Base-by-base conservation (phyloP, 2,888 invertebrate species). In the Molorchus minor region DNA sequence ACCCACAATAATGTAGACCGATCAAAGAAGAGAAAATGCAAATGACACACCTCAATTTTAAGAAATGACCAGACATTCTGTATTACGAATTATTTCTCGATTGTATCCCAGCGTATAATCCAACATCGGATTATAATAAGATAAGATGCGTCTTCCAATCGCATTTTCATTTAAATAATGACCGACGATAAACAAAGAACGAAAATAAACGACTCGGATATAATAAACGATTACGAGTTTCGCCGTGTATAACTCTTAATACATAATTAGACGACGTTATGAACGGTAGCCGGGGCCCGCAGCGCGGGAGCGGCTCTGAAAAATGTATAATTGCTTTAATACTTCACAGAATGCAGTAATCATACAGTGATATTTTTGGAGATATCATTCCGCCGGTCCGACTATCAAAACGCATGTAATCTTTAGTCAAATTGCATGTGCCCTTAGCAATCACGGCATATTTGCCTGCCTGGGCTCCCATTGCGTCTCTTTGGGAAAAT, bases 301-400 rank as follows among this genome's bases (percentile, higher is more conserved):
- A 67, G 68, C 65, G 56, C 57, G 66, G 65, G 62, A 62, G 57
- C 61, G 63, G 64, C 64, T 61, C 45, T 67, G 71, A 74, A 76
- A 69, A 70, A 71, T 70, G 70, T 67, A 66, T 76, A 76, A 75
- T 76, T 76, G 75, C 74, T 68, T 72, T 73, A 74, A 74, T 74
- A 72, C 72, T 70, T 69, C 63, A 66, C 71, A 68, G 73, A 73
- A 73, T 70, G 71, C 71, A 66, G 76, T 72, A 76, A 76, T 76
- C 75, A 75, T 70, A 68, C 72, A 71, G 75, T 74, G 76, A 75
- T 76, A 76, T 76, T 75, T 76, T 75, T 72, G 72, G 61, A 71
- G 71, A 74, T 72, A 74, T 74, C 72, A 72, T 72, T 74, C 72
- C 72, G 53, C 61, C n/a, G 57, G 67, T 59, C 66, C 64, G 72